phyloP scores from a whole-genome alignment of 2,797 vertebrate genomes.

The Miichthys miiuy region DNA sequence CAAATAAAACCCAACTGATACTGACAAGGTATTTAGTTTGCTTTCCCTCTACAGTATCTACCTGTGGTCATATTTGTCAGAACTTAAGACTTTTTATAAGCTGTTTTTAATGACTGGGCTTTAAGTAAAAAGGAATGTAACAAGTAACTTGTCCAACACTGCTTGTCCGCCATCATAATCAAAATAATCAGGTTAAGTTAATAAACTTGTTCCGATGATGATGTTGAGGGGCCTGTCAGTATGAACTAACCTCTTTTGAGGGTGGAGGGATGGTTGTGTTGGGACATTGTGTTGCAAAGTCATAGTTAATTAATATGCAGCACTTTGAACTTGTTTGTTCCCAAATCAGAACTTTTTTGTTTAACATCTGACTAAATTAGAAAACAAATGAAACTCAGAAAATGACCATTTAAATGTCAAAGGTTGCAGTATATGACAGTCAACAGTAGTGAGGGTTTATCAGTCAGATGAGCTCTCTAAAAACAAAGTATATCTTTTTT shows the following conservation, averaged over 20 bases:
- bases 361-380: slow-evolving; percentile 3
- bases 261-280: background rate
- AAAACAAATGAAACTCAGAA: background rate
- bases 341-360: background rate
- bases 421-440: background rate
- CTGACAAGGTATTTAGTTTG: background rate
- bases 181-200: background rate
- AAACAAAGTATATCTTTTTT: background rate
- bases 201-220: background rate
- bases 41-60: background rate
- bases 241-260: slow-evolving; percentile 3
- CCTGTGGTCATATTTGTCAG: background rate
- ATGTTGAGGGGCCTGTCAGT: background rate
- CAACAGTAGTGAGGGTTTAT: too few species aligned
- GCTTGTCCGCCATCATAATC: background rate
- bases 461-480: slow-evolving; percentile 12
- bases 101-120: too few species aligned
- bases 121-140: background rate
- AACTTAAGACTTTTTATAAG: too few species aligned
- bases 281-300: slow-evolving; percentile 20
- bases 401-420: background rate
- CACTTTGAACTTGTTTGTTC: slow-evolving; percentile 20
- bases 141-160: background rate
- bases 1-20: background rate
- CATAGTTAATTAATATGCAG: slow-evolving; percentile 26